Base-by-base conservation (phyloP, 2,113 vertebrate species). In the Pao palembangensis region DNA sequence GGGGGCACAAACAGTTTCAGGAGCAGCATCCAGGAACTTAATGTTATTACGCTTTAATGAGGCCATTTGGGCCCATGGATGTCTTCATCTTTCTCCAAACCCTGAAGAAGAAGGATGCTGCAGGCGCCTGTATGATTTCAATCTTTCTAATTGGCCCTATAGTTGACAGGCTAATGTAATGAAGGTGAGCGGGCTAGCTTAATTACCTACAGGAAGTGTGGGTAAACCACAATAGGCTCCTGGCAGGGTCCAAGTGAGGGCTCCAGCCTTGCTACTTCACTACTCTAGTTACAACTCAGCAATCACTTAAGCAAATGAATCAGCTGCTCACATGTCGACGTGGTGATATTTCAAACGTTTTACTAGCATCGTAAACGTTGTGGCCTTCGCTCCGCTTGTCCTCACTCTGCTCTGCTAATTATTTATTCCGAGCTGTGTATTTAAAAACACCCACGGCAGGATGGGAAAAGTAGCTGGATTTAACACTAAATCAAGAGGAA, bases 241-340 rank as follows among this genome's bases (percentile, higher is more conserved):
- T 55, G 69, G 61, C 61, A 60, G 14, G 62, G 52, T 48, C 34
- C 5, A 15, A 42, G 61, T 69, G 48, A 50, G 56, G 42, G 34
- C 56, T 55, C 15, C 58, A 20, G 43, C 8, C 1, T n/a, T n/a
- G n/a, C n/a, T n/a, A n/a, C n/a, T n/a, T 1, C 56, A 20, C 47
- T 80, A 72, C 83, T 83, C 88, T 73, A 85, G 84, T 71, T 47
- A 25, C 67, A 68, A 38, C 69, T 69, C 57, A 55, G 56, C 2
- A 21, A 69, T 86, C 84, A 89, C 86, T 87, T 90, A 87, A 61
- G 65, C 76, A 88, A 88, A 88, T 90, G 76, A 88, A 87, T 56
- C 51, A 68, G 59, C 67, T 46, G 55, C 71, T 81, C 62, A 60
- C 60, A 51, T 76, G 75, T 72, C 71, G 31, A 65, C 73, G 64